A percentile compares a stretch with the other conserved stretches of the same genome.
These are phyloP conservation scores for Peribatodes rhomboidaria DNA, from an alignment of 2,888 invertebrate genomes.

Conservation along the genomic window DNA sequence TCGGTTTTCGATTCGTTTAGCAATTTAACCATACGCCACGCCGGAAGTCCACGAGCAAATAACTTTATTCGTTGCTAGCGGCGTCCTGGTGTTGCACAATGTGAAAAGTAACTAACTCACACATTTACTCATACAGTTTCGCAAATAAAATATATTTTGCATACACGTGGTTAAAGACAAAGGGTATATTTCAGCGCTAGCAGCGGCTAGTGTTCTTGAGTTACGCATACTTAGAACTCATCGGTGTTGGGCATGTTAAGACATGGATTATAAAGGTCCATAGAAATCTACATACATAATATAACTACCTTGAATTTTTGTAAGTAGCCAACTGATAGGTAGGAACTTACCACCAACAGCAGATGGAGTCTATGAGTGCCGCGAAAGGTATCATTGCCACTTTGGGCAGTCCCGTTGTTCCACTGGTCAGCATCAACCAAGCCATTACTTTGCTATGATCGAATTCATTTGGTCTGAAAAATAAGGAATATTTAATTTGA, in stretches of 20 bases:
- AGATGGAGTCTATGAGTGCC: slow-evolving; percentile 39
- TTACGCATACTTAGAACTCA: too few relatives aligned
- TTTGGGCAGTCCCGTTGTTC: slow-evolving; percentile 67
- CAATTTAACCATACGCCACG: slow-evolving; percentile 5
- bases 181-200: too few relatives aligned
- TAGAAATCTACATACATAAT: not conserved
- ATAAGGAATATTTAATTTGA: not conserved
- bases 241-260: too few relatives aligned
- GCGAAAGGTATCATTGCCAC: slow-evolving; percentile 58
- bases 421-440: slow-evolving; percentile 67
- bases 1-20: slow-evolving; percentile 23
- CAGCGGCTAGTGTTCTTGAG: too few relatives aligned
- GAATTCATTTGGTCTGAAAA: slow-evolving; percentile 59
- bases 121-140: too few relatives aligned
- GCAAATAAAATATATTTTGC: too few relatives aligned
- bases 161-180: too few relatives aligned
- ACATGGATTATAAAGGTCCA: too few relatives aligned
- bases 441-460: slow-evolving; percentile 56
- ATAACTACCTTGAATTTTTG: not conserved
- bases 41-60: slow-evolving; percentile 20
- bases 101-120: too few relatives aligned
- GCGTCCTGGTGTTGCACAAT: not conserved
- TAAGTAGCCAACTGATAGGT: too few relatives aligned
- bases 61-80: slow-evolving; percentile 1
- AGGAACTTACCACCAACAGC: slow-evolving; percentile 61